Evolutionary conservation across 1,140 invertebrate species (phyloP).

Genomic region (Drosophila teissieri): DNA sequence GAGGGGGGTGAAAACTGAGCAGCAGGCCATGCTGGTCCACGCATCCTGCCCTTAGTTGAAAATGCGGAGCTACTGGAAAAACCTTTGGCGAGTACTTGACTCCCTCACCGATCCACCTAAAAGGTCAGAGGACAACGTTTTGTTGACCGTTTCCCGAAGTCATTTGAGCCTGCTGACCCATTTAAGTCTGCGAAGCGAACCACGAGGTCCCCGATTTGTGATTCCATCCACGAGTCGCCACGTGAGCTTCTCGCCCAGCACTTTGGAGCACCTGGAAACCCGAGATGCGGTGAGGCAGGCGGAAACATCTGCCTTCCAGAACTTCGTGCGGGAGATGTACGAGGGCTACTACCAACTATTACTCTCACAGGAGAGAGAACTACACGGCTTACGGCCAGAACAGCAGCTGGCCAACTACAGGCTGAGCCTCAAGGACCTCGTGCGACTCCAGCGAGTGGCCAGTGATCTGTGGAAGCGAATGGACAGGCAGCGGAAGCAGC

Average conservation of each 20-base stretch:
- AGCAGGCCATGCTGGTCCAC: constrained; percentile 4
- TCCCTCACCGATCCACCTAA: neutral
- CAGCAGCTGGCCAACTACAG: neutral
- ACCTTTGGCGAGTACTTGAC: neutral
- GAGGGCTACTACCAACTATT: constrained; percentile 15
- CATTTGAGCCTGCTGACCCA: neutral
- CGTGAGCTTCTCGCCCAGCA: constrained; percentile 25
- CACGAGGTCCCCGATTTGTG: neutral
- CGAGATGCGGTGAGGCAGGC: constrained; percentile 3
- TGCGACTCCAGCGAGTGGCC: constrained; percentile 9
- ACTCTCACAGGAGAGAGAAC: constrained; percentile 5
- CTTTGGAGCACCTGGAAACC: constrained; percentile 13
- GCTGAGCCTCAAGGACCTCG: constrained; percentile 10
- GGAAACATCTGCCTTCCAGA: constrained; percentile 22
- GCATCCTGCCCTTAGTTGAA: neutral
- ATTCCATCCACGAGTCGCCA: constrained; percentile 5
- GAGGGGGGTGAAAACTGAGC: neutral
- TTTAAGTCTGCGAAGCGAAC: neutral
- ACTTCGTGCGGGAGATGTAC: constrained; percentile 27
- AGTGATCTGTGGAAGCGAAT: constrained; percentile 24
- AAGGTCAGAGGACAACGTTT: neutral
- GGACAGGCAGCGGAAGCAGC: neutral
- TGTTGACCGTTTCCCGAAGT: neutral
- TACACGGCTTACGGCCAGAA: neutral
- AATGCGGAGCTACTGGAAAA: constrained; percentile 1